phyloP scores from a whole-genome alignment of 2,113 vertebrate genomes.

The Salvelinus fontinalis region DNA sequence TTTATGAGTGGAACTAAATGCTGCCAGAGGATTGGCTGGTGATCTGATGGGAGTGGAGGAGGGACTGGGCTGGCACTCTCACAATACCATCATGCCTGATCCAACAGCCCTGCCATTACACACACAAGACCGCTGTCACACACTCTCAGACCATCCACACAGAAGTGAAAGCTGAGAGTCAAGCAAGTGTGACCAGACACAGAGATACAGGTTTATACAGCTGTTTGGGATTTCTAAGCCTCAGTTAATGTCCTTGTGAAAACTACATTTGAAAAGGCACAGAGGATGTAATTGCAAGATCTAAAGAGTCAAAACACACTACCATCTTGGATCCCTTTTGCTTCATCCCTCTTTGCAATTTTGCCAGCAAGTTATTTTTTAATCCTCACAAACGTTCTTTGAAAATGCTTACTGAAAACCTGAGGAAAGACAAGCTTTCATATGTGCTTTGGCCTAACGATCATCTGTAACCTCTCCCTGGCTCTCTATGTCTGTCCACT shows the following conservation, averaged over 20 bases:
- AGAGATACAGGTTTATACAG: no score
- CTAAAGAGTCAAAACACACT: conserved; percentile 12
- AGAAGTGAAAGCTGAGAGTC: not conserved
- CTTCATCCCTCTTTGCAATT: conserved; percentile 20
- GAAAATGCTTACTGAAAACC: conserved; percentile 28
- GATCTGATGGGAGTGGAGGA: conserved; percentile 86
- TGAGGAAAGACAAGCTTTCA: conserved; percentile 28
- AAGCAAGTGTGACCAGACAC: no score
- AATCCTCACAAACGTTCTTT: conserved; percentile 37
- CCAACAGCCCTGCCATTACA: conserved; percentile 14
- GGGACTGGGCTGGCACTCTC: conserved; percentile 79
- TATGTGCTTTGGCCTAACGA: conserved; percentile 11
- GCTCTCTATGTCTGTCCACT: not conserved
- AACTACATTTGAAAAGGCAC: not conserved
- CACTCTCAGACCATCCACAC: not conserved
- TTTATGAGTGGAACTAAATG: conserved; percentile 51
- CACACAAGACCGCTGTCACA: conserved; percentile 32
- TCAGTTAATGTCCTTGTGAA: no score
- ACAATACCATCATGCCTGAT: conserved; percentile 14
- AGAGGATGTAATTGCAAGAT: not conserved
- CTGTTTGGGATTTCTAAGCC: no score
- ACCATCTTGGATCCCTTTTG: conserved; percentile 26
- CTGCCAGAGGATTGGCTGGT: conserved; percentile 11
- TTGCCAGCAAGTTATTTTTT: conserved; percentile 30
- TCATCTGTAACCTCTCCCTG: conserved; percentile 9